Evolutionary conservation across 2,888 invertebrate genomes (phyloP).

Genomic region (Myathropa florea): DNA sequence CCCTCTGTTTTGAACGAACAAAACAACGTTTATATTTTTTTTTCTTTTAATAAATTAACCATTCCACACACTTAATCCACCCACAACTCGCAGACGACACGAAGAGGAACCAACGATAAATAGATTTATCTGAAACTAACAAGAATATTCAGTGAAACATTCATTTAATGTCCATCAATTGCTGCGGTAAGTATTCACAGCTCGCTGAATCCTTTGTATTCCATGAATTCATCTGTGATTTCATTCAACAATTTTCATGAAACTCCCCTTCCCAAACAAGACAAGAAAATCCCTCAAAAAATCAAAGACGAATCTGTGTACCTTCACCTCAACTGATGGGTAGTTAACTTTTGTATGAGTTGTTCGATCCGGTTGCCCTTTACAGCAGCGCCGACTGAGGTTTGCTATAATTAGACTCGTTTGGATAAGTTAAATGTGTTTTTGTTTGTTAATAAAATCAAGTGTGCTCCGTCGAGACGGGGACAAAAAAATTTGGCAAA

Average conservation of each 20-base stretch:
- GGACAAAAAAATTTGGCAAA: constrained; percentile 30
- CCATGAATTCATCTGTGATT: constrained; percentile 46
- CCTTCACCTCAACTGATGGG: neutral
- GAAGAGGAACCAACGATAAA: neutral
- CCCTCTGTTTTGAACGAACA: neutral
- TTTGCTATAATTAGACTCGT: constrained; percentile 41
- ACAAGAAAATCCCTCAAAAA: neutral
- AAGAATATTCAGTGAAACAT: constrained; percentile 21
- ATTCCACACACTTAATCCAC: constrained; percentile 22
- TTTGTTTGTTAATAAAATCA: constrained; percentile 8
- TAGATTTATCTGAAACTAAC: neutral
- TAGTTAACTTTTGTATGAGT: neutral
- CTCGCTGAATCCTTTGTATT: neutral
- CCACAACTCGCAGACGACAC: constrained; percentile 6
- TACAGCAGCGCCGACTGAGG: neutral
- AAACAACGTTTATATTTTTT: constrained; percentile 14
- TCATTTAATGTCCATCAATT: constrained; percentile 62
- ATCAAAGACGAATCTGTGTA: neutral
- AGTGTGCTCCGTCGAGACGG: neutral
- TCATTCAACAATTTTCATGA: constrained; percentile 37
- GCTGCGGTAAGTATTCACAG: constrained; percentile 53
- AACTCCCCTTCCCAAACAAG: neutral
- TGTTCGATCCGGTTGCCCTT: constrained; percentile 41
- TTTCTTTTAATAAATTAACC: constrained; percentile 38
- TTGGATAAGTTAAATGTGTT: constrained; percentile 28